Evolutionary conservation across 2,888 invertebrate genomes (phyloP), one percentile per base, ranked within the genome.

Genomic region (Diarsia brunnea): DNA sequence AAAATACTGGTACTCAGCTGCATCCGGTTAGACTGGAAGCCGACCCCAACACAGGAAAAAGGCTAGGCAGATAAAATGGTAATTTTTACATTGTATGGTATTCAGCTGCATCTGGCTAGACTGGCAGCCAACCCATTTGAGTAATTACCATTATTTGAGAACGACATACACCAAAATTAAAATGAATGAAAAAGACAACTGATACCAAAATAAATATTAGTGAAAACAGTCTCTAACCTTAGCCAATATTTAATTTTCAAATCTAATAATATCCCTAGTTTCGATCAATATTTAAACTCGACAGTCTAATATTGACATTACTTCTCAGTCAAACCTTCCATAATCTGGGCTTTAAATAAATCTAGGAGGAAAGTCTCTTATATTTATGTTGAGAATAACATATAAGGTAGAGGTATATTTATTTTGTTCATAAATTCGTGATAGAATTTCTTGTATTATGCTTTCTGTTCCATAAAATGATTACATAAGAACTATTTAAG

Each of bases 341-440:
- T 76, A n/a, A 73, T 47, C 65, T 73, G 31, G 21, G 38, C 38
- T 58, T 51, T 27, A 68, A 75, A 82, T 75, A 76, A 76, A 74
- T 76, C 45, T 73, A 64, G 53, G 5, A 49, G 27, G 64, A 67
- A 47, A 75, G 74, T 68, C 58, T 60, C 16, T 55, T 31, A 75
- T 69, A 69, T 73, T 75, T 71, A 71, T 71, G 27, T 21, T 55
- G 21, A 19, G 2, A 64, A 60, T 65, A 60, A 66, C 66, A 80
- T 70, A 14, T 38, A 69, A 60, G 49, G 10, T n/a, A 19, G 51
- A 58, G 4, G 21, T 10, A 14, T 24, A 53, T 69, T 47, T 69
- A 67, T 53, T 69, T 58, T n/a, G 10, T 66, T 31, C n/a, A n/a
- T n/a, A n/a, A n/a, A n/a, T 21, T 24, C 14, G 4, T 49, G 16